A percentile compares a stretch with the other conserved stretches of the same genome.
Conservation (phyloP, 37 sponge, comb jelly and placozoan genomes). For the Hormiphora californensis region DNA sequence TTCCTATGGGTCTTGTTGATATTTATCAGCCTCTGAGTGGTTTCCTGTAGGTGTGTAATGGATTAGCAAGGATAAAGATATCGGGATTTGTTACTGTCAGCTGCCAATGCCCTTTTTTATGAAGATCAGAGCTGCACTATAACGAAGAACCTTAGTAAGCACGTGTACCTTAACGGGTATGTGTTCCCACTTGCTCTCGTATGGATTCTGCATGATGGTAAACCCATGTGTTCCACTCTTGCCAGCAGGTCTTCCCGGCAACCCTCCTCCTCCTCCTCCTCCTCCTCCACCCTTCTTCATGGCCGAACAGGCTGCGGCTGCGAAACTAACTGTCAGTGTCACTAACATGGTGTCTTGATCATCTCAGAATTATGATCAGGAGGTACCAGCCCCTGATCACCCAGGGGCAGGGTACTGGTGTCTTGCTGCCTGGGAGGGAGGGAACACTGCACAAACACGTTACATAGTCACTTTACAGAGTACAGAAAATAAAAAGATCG, state of each 20-base stretch:
- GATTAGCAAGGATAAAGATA: not conserved
- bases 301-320: not conserved
- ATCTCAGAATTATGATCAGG: too few species aligned
- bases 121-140: not conserved
- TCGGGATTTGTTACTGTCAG: not conserved
- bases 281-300: too few species aligned
- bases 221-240: conserved; percentile 21
- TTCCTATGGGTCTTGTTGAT: conserved; percentile 10
- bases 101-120: not conserved
- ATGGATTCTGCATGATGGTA: not conserved
- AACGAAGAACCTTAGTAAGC: too few species aligned
- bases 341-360: too few species aligned
- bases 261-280: too few species aligned
- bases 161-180: conserved; percentile 18
- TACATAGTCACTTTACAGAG: too few species aligned
- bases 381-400: too few species aligned
- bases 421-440: too few species aligned
- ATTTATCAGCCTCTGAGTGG: conserved; percentile 2
- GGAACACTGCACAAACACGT: too few species aligned
- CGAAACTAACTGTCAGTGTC: not conserved
- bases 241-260: not conserved
- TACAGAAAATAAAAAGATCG: too few species aligned
- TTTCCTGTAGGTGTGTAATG: not conserved
- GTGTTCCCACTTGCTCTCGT: conserved; percentile 43
- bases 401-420: too few species aligned